Evolutionary conservation across 2,113 vertebrate genomes (phyloP), one percentile per base, ranked within the genome.

Genomic region (Herpetotheres cachinnans): DNA sequence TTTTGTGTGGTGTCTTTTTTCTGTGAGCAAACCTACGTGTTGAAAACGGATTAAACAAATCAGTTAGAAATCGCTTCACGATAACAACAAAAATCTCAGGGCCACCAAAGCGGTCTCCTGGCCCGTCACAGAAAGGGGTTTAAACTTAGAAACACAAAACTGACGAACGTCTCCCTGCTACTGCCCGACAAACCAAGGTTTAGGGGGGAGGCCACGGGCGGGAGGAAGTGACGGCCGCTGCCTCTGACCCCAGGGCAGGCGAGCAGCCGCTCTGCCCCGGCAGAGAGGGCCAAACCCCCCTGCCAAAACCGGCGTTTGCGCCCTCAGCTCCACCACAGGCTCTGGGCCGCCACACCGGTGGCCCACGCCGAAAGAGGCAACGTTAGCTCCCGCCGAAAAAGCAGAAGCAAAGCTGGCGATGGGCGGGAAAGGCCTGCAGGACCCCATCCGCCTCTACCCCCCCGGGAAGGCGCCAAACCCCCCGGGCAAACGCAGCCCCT

Each of bases 231-330:
- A 22, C 3, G 12, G 62, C 61, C 25, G 32, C 50, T 4, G 17
- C 17, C 62, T 24, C 8, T 7, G 30, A 9, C 6, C 10, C 13
- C 54, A 5, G 9, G 0, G 34, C 29, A 18, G 34, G 36, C 2
- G 2, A 21, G 50, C 36, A 19, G 26, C 46, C 22, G 19, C 3
- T 8, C 11, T 5, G 46, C 19, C 24, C 52, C 82, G 3, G 44
- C 25, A 10, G 13, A 14, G 10, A 25, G 32, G 40, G 27, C 11
- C n/a, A 6, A 17, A 6, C 11, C 5, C 34, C 25, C 14, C 2
- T 11, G 8, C 29, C 38, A 4, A 15, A 8, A 11, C 7, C 8
- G 19, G 38, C 7, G 6, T 38, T 5, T 8, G 3, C 9, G 25
- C 14, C 42, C 59, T 16, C n/a, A 30, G 36, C 32, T 17, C n/a